A percentile compares a stretch with the other conserved stretches of the same genome.
Conservation (phyloP, 2,113 vertebrate species). For the Corythornis cristatus region DNA sequence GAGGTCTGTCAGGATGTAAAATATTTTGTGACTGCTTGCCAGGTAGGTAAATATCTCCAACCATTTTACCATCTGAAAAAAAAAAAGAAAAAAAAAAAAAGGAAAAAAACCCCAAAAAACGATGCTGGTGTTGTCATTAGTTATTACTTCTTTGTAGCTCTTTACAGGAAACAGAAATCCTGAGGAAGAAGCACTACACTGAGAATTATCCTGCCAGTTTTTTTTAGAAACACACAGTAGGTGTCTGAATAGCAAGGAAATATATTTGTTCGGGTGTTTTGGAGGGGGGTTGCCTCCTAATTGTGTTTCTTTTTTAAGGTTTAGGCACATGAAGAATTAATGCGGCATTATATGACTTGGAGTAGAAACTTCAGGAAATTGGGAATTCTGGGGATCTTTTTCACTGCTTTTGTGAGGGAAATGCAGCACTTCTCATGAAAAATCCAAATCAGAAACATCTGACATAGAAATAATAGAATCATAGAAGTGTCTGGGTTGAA, state of each 20-base stretch:
- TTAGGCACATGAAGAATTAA: neutral
- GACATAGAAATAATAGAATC: no score
- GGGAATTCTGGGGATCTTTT: neutral
- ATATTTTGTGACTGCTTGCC: neutral
- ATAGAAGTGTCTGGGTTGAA: no score
- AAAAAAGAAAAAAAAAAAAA: neutral
- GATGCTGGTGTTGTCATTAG: neutral
- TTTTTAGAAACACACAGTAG: neutral
- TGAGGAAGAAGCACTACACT: neutral
- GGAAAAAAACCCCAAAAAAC: neutral
- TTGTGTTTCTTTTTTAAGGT: neutral
- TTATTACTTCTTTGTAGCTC: neutral
- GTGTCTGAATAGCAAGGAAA: neutral
- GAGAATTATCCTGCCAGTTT: neutral
- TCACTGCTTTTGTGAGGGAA: neutral
- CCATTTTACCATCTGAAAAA: neutral
- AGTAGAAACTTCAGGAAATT: neutral
- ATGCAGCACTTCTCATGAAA: neutral
- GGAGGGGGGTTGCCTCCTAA: accelerated
- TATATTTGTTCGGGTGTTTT: neutral
- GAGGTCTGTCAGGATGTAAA: neutral
- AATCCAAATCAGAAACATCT: neutral
- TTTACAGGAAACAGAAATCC: neutral
- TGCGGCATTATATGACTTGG: neutral
- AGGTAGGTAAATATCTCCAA: neutral